These are phyloP conservation scores for Bufotes viridis DNA, from an alignment of 2,797 vertebrate species.

Conservation along the genomic window DNA sequence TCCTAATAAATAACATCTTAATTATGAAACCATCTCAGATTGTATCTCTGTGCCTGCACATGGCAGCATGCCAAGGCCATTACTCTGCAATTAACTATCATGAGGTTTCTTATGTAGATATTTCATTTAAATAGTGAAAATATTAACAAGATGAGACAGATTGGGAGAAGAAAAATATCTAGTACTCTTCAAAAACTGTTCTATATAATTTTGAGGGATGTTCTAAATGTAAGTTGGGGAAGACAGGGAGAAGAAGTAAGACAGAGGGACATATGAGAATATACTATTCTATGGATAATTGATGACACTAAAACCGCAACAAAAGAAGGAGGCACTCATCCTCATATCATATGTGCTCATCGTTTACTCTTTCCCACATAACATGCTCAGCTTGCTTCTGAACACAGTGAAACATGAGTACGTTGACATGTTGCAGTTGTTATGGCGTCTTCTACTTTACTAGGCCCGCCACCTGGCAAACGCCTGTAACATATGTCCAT, in stretches of 20 bases:
- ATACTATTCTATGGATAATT: neutral
- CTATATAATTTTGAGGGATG: neutral
- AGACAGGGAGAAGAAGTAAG: neutral
- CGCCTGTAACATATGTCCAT: constrained; percentile 7
- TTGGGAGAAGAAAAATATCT: constrained; percentile 12
- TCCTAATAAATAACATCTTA: constrained; percentile 45
- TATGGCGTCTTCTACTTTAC: neutral
- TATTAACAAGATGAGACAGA: constrained; percentile 11
- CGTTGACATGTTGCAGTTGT: constrained; percentile 19
- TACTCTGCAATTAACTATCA: constrained; percentile 33
- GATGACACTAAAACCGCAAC: constrained; percentile 2
- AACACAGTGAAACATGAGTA: constrained; percentile 43
- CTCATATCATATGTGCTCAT: neutral
- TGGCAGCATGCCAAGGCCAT: constrained; percentile 25
- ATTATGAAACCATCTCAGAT: constrained; percentile 38
- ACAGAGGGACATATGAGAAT: neutral
- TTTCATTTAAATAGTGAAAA: constrained; percentile 24
- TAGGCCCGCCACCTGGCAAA: constrained; percentile 38
- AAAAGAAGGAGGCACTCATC: neutral
- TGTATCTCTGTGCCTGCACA: constrained; percentile 19
- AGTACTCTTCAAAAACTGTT: neutral
- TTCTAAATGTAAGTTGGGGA: neutral
- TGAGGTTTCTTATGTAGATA: constrained; percentile 25
- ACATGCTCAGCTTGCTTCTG: constrained; percentile 5
- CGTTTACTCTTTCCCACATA: neutral